These are phyloP conservation scores for Hydrocynus forskahlii DNA, from an alignment of 2,797 vertebrate genomes.

Conservation along the genomic window DNA sequence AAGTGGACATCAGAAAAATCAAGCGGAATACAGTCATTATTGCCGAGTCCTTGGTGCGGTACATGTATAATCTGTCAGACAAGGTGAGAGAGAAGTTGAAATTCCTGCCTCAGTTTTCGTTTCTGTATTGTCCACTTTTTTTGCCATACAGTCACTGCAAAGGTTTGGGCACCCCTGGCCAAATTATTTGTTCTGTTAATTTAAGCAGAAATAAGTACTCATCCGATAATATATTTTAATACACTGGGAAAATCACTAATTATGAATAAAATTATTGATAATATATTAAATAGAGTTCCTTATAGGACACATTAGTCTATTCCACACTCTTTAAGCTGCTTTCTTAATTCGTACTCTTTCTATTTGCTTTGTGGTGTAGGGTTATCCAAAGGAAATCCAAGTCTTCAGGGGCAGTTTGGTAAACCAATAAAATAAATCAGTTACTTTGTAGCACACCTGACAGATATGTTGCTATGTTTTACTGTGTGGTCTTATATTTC, in stretches of 20 bases:
- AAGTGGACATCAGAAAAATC: conserved; percentile 79
- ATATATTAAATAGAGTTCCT: background rate
- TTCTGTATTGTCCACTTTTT: background rate
- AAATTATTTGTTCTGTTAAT: no score
- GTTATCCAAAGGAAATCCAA: conserved; percentile 76
- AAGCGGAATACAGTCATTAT: conserved; percentile 79
- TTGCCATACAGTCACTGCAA: background rate
- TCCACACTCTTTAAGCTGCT: background rate
- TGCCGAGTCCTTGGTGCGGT: conserved; percentile 77
- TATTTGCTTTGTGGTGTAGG: conserved; percentile 62
- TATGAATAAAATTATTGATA: no score
- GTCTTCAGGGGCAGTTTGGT: conserved; percentile 82
- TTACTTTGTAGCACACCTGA: background rate
- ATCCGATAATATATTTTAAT: no score
- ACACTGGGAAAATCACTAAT: no score
- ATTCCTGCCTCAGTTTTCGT: background rate
- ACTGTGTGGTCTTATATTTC: conserved; percentile 39
- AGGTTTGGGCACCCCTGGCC: no score
- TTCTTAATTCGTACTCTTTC: background rate
- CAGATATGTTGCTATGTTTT: conserved; percentile 59
- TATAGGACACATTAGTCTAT: background rate
- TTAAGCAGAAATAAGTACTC: no score
- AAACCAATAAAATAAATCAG: conserved; percentile 27
- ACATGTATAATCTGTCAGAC: conserved; percentile 81
- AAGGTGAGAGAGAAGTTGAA: conserved; percentile 67